phyloP scores from a whole-genome alignment of 2,888 invertebrate species.

The Helobdella robusta region DNA sequence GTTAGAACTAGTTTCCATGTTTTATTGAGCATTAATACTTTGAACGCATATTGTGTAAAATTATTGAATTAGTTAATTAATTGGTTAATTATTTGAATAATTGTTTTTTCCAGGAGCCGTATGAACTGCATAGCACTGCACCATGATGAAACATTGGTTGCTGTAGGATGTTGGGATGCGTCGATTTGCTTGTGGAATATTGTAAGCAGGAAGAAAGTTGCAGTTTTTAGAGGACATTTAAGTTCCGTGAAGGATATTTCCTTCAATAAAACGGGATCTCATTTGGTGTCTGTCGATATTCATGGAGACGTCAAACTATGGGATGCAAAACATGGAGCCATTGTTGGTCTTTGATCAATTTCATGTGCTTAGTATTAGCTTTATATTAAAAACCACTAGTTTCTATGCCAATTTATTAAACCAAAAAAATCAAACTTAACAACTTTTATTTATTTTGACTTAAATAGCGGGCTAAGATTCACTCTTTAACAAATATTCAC shows the following conservation, averaged over 20 bases:
- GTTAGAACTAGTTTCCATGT: no score
- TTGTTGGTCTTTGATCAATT: no score
- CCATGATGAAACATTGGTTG: slow-evolving; percentile 44
- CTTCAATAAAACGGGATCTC: slow-evolving; percentile 44
- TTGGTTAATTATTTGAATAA: no score
- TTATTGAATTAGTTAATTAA: no score
- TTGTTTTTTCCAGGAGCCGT: slow-evolving; percentile 37
- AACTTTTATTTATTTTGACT: no score
- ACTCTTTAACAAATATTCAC: no score
- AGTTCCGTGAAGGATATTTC: slow-evolving; percentile 46
- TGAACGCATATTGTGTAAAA: no score
- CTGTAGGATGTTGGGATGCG: slow-evolving; percentile 48
- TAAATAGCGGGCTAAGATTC: no score
- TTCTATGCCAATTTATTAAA: no score
- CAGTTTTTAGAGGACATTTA: slow-evolving; percentile 47
- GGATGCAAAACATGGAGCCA: slow-evolving; percentile 44
- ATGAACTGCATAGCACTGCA: slow-evolving; percentile 49
- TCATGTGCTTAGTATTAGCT: neutral
- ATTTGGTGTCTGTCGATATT: slow-evolving; percentile 45
- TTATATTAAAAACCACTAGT: neutral
- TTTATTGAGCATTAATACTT: no score
- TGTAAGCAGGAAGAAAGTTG: slow-evolving; percentile 42
- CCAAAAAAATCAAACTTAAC: no score
- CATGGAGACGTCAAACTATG: slow-evolving; percentile 49
- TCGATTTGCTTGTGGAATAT: slow-evolving; percentile 45